phyloP scores from a whole-genome alignment of 2,113 vertebrate species.

The Galemys pyrenaicus region DNA sequence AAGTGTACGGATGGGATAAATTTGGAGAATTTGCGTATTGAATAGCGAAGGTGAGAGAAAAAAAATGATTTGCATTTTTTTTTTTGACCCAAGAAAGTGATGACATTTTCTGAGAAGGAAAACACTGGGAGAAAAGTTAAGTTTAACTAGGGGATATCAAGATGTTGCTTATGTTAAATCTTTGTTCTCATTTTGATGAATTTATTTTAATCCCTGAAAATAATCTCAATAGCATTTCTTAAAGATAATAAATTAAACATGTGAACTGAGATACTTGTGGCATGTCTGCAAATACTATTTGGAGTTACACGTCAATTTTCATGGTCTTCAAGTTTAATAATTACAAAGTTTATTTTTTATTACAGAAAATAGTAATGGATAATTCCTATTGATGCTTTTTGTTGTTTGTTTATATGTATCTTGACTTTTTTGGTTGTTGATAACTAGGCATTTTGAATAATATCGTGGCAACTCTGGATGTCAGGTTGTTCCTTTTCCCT shows the following conservation, averaged over 20 bases:
- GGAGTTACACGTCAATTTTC: constrained; percentile 5
- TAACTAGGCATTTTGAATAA: constrained; percentile 3
- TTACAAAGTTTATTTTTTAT: neutral
- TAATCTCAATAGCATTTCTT: neutral
- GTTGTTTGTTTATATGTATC: neutral
- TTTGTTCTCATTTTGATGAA: neutral
- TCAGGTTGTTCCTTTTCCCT: neutral
- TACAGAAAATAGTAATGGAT: neutral
- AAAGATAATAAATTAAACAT: constrained; percentile 23
- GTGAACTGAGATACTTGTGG: neutral
- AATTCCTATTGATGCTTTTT: neutral
- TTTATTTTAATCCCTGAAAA: constrained; percentile 20
- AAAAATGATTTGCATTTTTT: neutral
- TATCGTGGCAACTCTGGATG: neutral
- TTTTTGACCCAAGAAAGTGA: neutral
- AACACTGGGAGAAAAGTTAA: neutral
- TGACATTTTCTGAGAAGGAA: constrained; percentile 37
- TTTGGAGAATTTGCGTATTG: neutral
- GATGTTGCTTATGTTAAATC: neutral
- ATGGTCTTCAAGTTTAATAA: neutral
- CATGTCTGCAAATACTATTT: neutral
- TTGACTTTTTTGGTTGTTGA: neutral
- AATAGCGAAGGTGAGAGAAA: neutral
- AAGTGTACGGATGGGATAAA: neutral
- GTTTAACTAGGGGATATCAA: neutral